A percentile compares a stretch with the other conserved stretches of the same genome.
Evolutionary conservation across 2,888 invertebrate genomes (phyloP).

Genomic region (Coelopa pilipes): DNA sequence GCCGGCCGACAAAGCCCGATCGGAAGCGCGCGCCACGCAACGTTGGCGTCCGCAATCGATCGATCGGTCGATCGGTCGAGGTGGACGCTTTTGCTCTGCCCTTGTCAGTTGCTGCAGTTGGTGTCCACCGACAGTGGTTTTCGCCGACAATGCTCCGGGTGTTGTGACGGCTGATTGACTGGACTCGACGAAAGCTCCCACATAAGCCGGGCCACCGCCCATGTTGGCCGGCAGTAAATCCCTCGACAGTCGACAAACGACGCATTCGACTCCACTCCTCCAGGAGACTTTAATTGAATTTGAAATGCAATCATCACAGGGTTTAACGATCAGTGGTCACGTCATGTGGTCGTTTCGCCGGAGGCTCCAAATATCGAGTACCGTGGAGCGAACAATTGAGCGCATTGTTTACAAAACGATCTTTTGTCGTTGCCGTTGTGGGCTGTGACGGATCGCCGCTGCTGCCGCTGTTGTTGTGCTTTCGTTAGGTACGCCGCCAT

Average conservation of each 20-base stretch:
- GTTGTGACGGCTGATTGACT: no score
- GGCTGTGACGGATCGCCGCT: neutral
- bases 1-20: neutral
- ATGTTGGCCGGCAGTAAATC: slow-evolving; percentile 9
- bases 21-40: slow-evolving; percentile 22
- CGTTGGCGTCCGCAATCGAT: neutral
- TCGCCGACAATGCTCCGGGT: neutral
- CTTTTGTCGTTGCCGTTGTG: slow-evolving; percentile 2
- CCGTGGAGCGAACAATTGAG: slow-evolving; percentile 4
- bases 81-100: slow-evolving; percentile 12
- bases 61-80: slow-evolving; percentile 10
- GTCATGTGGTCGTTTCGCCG: slow-evolving; percentile 9
- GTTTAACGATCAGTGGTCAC: slow-evolving; percentile 22
- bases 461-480: neutral
- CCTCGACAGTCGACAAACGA: slow-evolving; percentile 16
- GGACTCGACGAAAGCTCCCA: neutral
- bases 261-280: neutral
- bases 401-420: slow-evolving; percentile 6
- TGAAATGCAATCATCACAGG: slow-evolving; percentile 36
- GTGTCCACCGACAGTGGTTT: neutral
- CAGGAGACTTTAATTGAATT: slow-evolving; percentile 37
- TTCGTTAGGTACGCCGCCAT: neutral
- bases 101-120: slow-evolving; percentile 1
- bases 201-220: neutral
- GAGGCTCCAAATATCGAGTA: neutral